A percentile compares a stretch with the other conserved stretches of the same genome.
Evolutionary conservation across 1,140 invertebrate species (phyloP).

Genomic region (Phymastichus coffea): DNA sequence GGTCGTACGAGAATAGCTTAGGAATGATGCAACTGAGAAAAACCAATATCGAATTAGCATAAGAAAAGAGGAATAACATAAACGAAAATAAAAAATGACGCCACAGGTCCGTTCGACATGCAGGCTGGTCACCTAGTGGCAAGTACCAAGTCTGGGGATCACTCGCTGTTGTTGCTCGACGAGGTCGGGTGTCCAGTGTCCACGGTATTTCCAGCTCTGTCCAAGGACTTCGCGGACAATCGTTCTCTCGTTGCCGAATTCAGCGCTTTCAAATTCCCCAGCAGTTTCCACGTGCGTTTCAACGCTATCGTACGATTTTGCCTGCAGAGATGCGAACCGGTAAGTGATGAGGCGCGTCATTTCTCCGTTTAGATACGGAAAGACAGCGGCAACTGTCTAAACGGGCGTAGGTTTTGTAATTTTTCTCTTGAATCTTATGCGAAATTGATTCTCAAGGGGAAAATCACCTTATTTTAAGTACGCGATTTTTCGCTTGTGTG

Average conservation of each 20-base stretch:
- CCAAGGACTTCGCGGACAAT: slow-evolving; percentile 45
- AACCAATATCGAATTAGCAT: no score
- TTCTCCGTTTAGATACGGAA: no score
- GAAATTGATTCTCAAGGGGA: no score
- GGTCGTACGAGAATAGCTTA: no score
- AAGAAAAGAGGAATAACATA: no score
- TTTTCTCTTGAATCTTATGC: no score
- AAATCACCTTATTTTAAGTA: not conserved
- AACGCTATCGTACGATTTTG: slow-evolving; percentile 71
- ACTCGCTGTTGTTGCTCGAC: slow-evolving; percentile 55
- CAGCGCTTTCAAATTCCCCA: slow-evolving; percentile 71
- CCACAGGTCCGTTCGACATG: slow-evolving; percentile 60
- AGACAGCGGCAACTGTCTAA: no score
- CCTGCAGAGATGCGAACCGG: slow-evolving; percentile 60
- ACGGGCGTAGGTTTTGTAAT: no score
- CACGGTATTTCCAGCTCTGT: slow-evolving; percentile 57
- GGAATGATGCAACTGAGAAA: no score
- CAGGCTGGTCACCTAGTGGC: slow-evolving; percentile 60
- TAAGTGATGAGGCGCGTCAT: slow-evolving; percentile 43
- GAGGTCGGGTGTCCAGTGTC: slow-evolving; percentile 61
- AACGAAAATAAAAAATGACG: no score
- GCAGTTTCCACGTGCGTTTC: slow-evolving; percentile 68
- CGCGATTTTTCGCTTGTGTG: not conserved
- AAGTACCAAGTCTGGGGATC: slow-evolving; percentile 55
- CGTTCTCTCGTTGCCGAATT: slow-evolving; percentile 59